Conservation (phyloP, 2,888 invertebrate genomes). For the Hyles lineata region DNA sequence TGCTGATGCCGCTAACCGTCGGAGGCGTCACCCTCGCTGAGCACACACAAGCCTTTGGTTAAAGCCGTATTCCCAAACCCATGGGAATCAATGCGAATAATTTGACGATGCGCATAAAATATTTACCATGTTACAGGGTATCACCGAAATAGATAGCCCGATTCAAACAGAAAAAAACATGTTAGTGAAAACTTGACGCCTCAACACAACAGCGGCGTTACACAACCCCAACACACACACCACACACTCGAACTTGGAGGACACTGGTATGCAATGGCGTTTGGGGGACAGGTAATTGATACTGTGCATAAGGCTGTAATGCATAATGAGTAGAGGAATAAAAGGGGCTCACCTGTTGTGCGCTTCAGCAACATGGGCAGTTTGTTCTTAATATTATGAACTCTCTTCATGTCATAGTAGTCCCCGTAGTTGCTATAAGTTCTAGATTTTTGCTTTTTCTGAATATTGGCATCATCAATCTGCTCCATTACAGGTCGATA, state of each 20-base stretch:
- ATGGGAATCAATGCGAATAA: not conserved
- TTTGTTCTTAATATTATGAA: conserved; percentile 61
- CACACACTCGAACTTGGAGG: too few species aligned
- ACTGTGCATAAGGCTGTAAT: not conserved
- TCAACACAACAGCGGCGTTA: too few species aligned
- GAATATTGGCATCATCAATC: conserved; percentile 35
- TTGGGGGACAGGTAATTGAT: too few species aligned
- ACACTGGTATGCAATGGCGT: too few species aligned
- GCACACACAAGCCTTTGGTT: conserved; percentile 73
- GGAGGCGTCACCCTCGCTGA: conserved; percentile 53
- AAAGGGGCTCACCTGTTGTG: conserved; percentile 57
- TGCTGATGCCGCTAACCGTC: conserved; percentile 22
- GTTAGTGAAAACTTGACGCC: not conserved
- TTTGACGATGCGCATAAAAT: not conserved
- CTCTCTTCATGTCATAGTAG: conserved; percentile 70
- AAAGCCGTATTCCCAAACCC: conserved; percentile 41
- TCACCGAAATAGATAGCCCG: not conserved
- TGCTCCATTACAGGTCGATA: conserved; percentile 25
- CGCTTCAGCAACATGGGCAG: conserved; percentile 56
- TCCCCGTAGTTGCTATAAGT: conserved; percentile 58
- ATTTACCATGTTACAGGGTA: not conserved
- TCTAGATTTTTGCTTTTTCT: conserved; percentile 38
- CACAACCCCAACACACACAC: too few species aligned
- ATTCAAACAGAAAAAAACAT: too few species aligned
- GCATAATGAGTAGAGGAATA: too few species aligned